These are phyloP conservation scores for Botia almorhae DNA, from an alignment of 2,797 vertebrate species.

Conservation along the genomic window DNA sequence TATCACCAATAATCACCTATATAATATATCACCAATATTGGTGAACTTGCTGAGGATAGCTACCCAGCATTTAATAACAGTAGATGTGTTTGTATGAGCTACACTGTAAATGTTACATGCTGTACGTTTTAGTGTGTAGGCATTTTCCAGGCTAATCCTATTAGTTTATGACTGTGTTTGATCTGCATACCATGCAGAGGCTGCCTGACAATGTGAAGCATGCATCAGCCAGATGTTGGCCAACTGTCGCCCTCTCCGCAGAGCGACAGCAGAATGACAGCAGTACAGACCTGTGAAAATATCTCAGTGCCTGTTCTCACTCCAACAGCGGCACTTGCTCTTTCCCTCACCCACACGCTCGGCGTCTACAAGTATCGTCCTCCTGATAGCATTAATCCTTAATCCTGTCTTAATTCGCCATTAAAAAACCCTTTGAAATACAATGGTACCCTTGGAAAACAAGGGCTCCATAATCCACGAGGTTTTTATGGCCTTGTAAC, in stretches of 20 bases:
- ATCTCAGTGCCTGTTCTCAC: slow-evolving; percentile 27
- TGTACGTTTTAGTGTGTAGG: slow-evolving; percentile 42
- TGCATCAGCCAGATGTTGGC: slow-evolving; percentile 71
- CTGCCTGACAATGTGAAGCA: slow-evolving; percentile 67
- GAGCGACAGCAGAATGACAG: slow-evolving; percentile 13
- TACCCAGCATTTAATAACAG: slow-evolving; percentile 11
- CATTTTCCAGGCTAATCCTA: slow-evolving; percentile 56
- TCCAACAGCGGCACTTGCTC: not conserved
- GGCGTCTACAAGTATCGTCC: not conserved
- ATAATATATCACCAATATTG: too few species aligned
- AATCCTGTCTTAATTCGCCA: not conserved
- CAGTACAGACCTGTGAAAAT: slow-evolving; percentile 5
- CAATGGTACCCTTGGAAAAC: not conserved
- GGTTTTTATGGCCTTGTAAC: not conserved
- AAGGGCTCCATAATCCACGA: not conserved
- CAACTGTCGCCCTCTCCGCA: slow-evolving; percentile 61
- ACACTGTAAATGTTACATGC: slow-evolving; percentile 13
- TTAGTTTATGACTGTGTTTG: slow-evolving; percentile 60
- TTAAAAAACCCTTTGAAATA: not conserved
- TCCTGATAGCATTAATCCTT: not conserved
- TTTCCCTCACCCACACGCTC: not conserved
- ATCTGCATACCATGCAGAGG: slow-evolving; percentile 71
- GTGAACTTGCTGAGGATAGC: too few species aligned
- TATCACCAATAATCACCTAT: too few species aligned
- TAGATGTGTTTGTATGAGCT: slow-evolving; percentile 7